Evolutionary conservation across 2,888 invertebrate species (phyloP).

Genomic region (Calameuta pallipes): DNA sequence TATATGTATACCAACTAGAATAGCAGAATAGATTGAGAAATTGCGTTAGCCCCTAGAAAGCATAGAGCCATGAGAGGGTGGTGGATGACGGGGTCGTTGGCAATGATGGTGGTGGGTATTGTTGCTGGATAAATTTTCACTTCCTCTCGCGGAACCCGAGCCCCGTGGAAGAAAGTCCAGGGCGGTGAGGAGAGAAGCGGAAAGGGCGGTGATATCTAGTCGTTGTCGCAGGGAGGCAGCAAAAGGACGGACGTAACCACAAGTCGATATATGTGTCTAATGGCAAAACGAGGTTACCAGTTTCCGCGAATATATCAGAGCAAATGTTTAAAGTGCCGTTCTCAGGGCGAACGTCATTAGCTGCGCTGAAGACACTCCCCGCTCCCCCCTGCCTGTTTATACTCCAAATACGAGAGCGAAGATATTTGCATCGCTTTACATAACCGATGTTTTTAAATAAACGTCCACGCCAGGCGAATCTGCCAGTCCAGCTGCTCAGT

Average conservation of each 20-base stretch:
- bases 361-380: constrained; percentile 35
- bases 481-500: no score
- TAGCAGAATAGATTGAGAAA: no score
- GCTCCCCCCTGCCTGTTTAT: constrained; percentile 37
- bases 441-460: constrained; percentile 48
- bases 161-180: background rate
- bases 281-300: constrained; percentile 20
- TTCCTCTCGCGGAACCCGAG: background rate
- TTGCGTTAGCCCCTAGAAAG: no score
- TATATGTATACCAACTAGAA: no score
- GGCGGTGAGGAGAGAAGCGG: background rate
- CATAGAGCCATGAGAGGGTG: no score
- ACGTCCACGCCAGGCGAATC: background rate
- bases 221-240: background rate
- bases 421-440: constrained; percentile 49
- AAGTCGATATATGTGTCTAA: constrained; percentile 5
- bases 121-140: constrained; percentile 4
- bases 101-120: background rate
- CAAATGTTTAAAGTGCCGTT: background rate
- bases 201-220: background rate
- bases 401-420: constrained; percentile 43
- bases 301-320: constrained; percentile 7
- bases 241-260: background rate
- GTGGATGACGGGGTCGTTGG: no score
- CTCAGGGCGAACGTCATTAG: constrained; percentile 43